phyloP scores from a whole-genome alignment of 2,113 vertebrate genomes.

The Gambusia affinis region DNA sequence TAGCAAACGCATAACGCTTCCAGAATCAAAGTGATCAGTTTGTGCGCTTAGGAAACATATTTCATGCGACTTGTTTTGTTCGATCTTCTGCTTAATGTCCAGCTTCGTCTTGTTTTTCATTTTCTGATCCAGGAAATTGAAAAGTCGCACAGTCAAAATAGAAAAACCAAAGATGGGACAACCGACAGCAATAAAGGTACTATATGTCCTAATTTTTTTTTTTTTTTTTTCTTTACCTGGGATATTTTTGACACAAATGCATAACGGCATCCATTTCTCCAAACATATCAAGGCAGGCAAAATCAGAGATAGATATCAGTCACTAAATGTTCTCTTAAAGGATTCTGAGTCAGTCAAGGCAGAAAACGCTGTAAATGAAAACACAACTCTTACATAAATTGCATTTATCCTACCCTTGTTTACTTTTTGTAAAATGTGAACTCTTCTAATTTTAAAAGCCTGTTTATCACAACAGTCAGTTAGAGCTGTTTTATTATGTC shows the following conservation, averaged over 20 bases:
- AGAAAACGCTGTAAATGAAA: neutral
- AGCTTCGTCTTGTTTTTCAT: conserved; percentile 15
- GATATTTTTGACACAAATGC: neutral
- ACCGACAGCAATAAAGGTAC: conserved; percentile 96
- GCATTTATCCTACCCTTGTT: neutral
- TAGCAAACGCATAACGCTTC: conserved; percentile 43
- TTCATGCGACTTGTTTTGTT: neutral
- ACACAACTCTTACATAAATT: neutral
- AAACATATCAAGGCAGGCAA: neutral
- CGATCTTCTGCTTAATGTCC: neutral
- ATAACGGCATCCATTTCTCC: neutral
- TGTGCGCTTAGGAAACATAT: neutral
- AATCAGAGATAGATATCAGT: neutral
- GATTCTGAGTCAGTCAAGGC: neutral
- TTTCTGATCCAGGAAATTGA: conserved; percentile 89
- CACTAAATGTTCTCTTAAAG: neutral
- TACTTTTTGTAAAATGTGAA: neutral
- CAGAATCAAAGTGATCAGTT: conserved; percentile 14
- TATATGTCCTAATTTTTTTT: neutral
- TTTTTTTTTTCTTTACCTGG: neutral
- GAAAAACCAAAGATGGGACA: conserved; percentile 97
- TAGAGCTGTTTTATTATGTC: neutral
- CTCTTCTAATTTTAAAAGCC: no score
- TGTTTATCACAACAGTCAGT: neutral
- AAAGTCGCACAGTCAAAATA: conserved; percentile 96